Conservation (phyloP, 2,888 invertebrate species). For the Oscheius myriophilus region DNA sequence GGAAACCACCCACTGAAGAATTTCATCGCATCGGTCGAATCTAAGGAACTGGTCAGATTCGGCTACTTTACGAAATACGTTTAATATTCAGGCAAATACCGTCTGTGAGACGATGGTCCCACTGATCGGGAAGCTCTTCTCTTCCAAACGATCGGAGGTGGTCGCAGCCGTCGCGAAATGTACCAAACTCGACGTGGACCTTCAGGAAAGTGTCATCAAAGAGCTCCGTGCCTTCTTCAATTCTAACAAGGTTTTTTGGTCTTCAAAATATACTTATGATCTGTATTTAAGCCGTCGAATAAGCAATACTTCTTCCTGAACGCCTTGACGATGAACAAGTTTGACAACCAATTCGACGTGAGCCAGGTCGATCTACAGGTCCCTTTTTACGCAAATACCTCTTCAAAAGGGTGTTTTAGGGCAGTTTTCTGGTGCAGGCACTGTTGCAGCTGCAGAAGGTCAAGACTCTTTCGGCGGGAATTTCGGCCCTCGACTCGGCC, state of each 20-base stretch:
- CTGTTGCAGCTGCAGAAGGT: constrained; percentile 41
- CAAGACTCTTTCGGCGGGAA: constrained; percentile 39
- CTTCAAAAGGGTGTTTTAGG: constrained; percentile 30
- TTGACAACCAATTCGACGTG: constrained; percentile 34
- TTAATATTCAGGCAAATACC: constrained; percentile 36
- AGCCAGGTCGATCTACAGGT: constrained; percentile 37
- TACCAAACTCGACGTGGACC: constrained; percentile 24
- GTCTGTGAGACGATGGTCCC: constrained; percentile 44
- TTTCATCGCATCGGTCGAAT: constrained; percentile 35
- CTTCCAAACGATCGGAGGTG: constrained; percentile 34
- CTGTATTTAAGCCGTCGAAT: constrained; percentile 33
- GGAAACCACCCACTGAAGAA: constrained; percentile 48
- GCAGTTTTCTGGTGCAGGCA: constrained; percentile 35
- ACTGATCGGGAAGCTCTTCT: constrained; percentile 36
- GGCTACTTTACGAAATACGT: no score
- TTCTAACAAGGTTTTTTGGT: constrained; percentile 33
- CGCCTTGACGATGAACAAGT: constrained; percentile 46
- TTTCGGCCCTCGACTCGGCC: constrained; percentile 32
- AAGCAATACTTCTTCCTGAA: constrained; percentile 48
- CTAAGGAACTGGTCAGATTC: constrained; percentile 37
- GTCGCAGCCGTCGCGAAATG: constrained; percentile 36
- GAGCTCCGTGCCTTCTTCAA: constrained; percentile 38
- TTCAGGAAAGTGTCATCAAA: constrained; percentile 40
- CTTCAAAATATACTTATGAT: background rate
- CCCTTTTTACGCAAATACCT: background rate